phyloP scores from a whole-genome alignment of 2,797 vertebrate genomes.

The Cuculus canorus region DNA sequence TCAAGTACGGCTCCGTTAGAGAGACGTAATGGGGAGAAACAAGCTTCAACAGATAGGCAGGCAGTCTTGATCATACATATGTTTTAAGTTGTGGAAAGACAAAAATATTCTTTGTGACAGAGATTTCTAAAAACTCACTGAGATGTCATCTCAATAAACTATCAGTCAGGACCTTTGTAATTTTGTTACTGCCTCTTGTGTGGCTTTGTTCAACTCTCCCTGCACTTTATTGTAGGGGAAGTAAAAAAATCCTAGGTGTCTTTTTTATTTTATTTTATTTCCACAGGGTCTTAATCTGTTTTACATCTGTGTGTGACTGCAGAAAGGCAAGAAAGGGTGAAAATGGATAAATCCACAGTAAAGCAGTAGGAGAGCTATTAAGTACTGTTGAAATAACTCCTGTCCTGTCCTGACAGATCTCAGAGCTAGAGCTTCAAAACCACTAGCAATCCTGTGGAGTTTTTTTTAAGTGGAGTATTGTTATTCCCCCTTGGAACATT shows the following conservation, averaged over 20 bases:
- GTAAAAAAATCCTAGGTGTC: neutral
- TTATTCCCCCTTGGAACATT: constrained; percentile 78
- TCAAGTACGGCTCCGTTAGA: neutral
- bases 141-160: constrained; percentile 39
- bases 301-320: constrained; percentile 68
- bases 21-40: neutral
- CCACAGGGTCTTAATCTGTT: constrained; percentile 58
- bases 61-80: constrained; percentile 30
- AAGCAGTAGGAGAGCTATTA: constrained; percentile 36
- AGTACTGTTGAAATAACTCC: constrained; percentile 76
- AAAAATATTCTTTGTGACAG: constrained; percentile 33
- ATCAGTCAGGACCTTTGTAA: constrained; percentile 41
- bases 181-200: neutral
- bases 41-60: constrained; percentile 26
- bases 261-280: constrained; percentile 4
- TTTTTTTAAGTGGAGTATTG: constrained; percentile 8
- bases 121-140: constrained; percentile 59
- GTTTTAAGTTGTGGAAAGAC: constrained; percentile 56
- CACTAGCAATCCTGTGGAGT: neutral
- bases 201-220: constrained; percentile 25
- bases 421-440: constrained; percentile 63
- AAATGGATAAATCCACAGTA: constrained; percentile 52
- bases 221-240: constrained; percentile 17
- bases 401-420: constrained; percentile 79
- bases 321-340: constrained; percentile 47